Evolutionary conservation across 2,113 vertebrate genomes (phyloP).

Genomic region (Hippocampus barbouri): DNA sequence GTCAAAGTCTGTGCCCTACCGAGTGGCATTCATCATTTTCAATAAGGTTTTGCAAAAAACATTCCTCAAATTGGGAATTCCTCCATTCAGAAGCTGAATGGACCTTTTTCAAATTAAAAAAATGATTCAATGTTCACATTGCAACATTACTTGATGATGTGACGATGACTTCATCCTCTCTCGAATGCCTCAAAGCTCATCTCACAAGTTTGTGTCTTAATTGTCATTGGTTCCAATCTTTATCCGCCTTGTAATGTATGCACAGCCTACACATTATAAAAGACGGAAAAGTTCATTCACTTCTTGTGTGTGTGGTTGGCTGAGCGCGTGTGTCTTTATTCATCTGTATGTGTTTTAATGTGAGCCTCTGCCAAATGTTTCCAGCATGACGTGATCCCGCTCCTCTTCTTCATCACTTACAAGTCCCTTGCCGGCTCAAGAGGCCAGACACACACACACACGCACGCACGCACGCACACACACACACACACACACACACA

Average conservation of each 20-base stretch:
- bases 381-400: slow-evolving; percentile 80
- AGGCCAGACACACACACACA: slow-evolving; percentile 47
- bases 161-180: neutral
- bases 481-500: no score
- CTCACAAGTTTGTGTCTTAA: neutral
- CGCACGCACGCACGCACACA: no score
- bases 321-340: neutral
- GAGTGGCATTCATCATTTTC: neutral
- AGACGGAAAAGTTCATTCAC: neutral
- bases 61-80: neutral
- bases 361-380: slow-evolving; percentile 71
- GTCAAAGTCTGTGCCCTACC: neutral
- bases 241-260: no score
- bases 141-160: neutral
- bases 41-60: neutral
- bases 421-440: slow-evolving; percentile 48
- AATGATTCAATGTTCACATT: neutral
- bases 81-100: neutral
- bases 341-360: slow-evolving; percentile 7
- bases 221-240: neutral
- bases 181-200: neutral
- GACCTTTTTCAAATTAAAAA: neutral
- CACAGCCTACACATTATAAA: neutral
- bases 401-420: slow-evolving; percentile 67
- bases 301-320: slow-evolving; percentile 8